Base-by-base conservation (phyloP, 53 echinoderm and acorn worm species). In the Astropecten irregularis region DNA sequence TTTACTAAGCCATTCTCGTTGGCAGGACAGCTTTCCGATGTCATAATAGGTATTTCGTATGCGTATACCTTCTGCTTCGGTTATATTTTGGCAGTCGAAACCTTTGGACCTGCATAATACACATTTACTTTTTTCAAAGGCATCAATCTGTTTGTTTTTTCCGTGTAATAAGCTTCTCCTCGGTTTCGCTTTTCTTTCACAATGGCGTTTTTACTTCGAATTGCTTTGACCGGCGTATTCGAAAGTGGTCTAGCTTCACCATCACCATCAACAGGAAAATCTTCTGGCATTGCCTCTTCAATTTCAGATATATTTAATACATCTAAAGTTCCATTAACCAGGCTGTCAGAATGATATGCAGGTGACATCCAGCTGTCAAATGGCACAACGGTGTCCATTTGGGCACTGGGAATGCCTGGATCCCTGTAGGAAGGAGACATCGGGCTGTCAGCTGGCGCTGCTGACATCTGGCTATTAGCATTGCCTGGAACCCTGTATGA, bases 221-320 rank as follows among this genome's bases (percentile, higher is more conserved):
- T 34, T 35, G 4, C 16, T 28, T 65, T 38, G 32, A 16, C 39
- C 14, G 39, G 35, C 39, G 13, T 34, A 2, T 18, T 6, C 4
- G 37, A 65, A 11, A 65, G 65, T 36, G 65, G 65, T 38, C 15
- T 38, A 36, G 65, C 36, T n/a, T 65, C 65, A 36, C 65, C 65
- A 65, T 32, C 65, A 36, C 65, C 65, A 65, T 65, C 65, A 65
- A 65, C 65, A 3, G 36, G 26, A 34, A 34, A 65, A 20, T 65
- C 65, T 16, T 33, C 65, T 35, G 65, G 53, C 3, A 4, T 52
- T n/a, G 53, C 20, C 4, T 3, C 20, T 52, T 9, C 53, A 52
- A 52, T 52, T 3, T 52, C 53, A 52, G 16, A 8, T 9, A 52
- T 18, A 18, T 19, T 3, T 52, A 42, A 11, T 42, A 42, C 42